phyloP scores from a whole-genome alignment of 2,797 vertebrate genomes.

The Lagocephalus sceleratus region DNA sequence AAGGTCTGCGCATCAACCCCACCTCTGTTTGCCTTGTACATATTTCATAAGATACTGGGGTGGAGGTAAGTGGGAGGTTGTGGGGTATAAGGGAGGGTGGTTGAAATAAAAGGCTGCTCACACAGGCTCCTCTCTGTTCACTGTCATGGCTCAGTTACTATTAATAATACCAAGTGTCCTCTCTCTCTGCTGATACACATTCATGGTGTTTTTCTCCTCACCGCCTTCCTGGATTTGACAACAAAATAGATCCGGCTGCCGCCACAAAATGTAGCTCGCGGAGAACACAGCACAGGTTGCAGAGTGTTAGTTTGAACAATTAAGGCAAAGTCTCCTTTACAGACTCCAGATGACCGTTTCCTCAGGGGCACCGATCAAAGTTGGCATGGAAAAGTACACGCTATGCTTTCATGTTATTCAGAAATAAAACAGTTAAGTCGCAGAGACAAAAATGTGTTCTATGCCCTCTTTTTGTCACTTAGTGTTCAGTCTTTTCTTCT shows the following conservation, averaged over 20 bases:
- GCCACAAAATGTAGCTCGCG: constrained; percentile 49
- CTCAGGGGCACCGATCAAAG: constrained; percentile 51
- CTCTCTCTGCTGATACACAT: constrained; percentile 66
- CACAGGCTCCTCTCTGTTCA: constrained; percentile 79
- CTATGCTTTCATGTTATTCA: constrained; percentile 20
- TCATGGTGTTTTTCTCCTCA: constrained; percentile 66
- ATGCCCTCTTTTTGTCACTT: constrained; percentile 7
- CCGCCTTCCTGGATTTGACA: constrained; percentile 78
- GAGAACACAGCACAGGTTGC: constrained; percentile 71
- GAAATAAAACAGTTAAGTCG: constrained; percentile 29
- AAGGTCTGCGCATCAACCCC: constrained; percentile 78
- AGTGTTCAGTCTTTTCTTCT: not conserved
- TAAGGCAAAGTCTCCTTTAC: constrained; percentile 72
- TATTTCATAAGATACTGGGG: constrained; percentile 80
- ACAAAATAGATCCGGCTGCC: constrained; percentile 76
- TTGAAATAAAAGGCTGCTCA: constrained; percentile 77
- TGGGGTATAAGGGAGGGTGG: constrained; percentile 63
- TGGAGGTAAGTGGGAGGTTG: constrained; percentile 59
- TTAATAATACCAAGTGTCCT: constrained; percentile 80
- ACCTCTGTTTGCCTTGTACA: constrained; percentile 84
- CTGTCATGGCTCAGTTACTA: constrained; percentile 78
- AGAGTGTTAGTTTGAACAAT: constrained; percentile 75
- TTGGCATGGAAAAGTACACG: constrained; percentile 56
- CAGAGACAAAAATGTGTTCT: constrained; percentile 5
- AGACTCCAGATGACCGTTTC: constrained; percentile 70